Evolutionary conservation across 2,797 vertebrate species (phyloP).

Genomic region (Sorex maritimensis): DNA sequence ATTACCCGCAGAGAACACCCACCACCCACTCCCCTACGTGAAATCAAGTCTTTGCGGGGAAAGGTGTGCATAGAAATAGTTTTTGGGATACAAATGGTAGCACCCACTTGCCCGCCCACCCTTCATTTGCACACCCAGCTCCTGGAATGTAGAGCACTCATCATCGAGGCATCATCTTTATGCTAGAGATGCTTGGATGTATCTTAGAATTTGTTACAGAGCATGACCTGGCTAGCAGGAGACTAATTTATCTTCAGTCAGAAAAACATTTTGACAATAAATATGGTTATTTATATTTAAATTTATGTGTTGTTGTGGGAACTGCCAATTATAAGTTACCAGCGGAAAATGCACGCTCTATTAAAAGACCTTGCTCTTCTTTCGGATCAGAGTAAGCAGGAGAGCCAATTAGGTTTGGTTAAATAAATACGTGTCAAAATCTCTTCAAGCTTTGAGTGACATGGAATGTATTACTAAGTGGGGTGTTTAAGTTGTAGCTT

Average conservation of each 20-base stretch:
- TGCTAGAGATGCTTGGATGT: background rate
- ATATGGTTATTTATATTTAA: constrained; percentile 68
- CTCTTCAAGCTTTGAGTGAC: constrained; percentile 25
- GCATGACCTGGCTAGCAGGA: constrained; percentile 31
- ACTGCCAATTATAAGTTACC: constrained; percentile 63
- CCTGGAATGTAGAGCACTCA: background rate
- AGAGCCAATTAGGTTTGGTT: constrained; percentile 63
- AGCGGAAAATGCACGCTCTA: constrained; percentile 49
- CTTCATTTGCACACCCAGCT: background rate
- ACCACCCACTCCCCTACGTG: background rate
- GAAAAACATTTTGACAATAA: constrained; percentile 74
- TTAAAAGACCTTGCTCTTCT: constrained; percentile 7
- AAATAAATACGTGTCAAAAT: constrained; percentile 51
- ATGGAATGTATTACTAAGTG: background rate
- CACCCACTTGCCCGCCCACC: background rate
- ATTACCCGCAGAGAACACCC: background rate
- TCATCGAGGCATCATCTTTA: background rate
- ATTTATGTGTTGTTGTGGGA: constrained; percentile 63
- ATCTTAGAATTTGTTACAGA: constrained; percentile 9
- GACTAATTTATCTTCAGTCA: constrained; percentile 60
- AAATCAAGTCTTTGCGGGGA: background rate
- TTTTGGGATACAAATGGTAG: background rate
- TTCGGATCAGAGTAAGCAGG: constrained; percentile 9
- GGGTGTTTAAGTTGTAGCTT: constrained; percentile 7
- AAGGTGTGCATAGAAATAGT: background rate